Evolutionary conservation across 2,113 vertebrate genomes (phyloP).

Genomic region (Myodes glareolus): DNA sequence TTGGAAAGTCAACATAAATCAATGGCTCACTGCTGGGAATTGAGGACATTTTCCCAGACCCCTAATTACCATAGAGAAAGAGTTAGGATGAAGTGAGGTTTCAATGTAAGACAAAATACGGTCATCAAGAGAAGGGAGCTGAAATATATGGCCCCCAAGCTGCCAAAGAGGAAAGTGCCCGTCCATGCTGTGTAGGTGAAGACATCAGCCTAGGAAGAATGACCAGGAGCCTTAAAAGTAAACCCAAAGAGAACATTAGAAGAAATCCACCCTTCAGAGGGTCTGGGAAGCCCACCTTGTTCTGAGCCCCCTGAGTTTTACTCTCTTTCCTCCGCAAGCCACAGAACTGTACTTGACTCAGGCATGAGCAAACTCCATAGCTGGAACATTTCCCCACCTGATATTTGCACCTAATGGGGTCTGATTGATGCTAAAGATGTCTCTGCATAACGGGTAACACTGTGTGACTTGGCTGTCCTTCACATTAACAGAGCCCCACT

Average conservation of each 20-base stretch:
- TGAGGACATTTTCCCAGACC: not conserved
- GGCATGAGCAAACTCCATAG: not conserved
- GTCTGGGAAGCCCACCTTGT: not conserved
- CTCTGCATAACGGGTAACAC: not conserved
- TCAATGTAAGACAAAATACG: not conserved
- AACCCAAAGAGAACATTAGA: not conserved
- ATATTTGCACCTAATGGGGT: not conserved
- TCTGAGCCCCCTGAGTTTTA: not conserved
- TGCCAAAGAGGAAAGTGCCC: not conserved
- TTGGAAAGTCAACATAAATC: not conserved
- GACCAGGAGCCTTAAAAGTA: not conserved
- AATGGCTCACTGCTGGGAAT: not conserved
- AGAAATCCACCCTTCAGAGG: not conserved
- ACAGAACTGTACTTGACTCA: not conserved
- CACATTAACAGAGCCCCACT: not conserved
- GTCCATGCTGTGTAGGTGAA: rapidly evolving
- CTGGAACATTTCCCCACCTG: not conserved
- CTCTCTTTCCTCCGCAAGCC: not conserved
- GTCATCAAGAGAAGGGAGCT: not conserved
- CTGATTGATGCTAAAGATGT: conserved; percentile 53
- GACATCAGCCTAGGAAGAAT: not conserved
- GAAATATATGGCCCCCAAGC: not conserved
- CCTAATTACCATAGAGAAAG: not conserved
- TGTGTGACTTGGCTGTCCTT: conserved; percentile 75
- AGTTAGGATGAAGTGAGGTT: not conserved